Evolutionary conservation across 2,888 invertebrate species (phyloP), one percentile per base, ranked within the genome.

Genomic region (Tetragonisca angustula): DNA sequence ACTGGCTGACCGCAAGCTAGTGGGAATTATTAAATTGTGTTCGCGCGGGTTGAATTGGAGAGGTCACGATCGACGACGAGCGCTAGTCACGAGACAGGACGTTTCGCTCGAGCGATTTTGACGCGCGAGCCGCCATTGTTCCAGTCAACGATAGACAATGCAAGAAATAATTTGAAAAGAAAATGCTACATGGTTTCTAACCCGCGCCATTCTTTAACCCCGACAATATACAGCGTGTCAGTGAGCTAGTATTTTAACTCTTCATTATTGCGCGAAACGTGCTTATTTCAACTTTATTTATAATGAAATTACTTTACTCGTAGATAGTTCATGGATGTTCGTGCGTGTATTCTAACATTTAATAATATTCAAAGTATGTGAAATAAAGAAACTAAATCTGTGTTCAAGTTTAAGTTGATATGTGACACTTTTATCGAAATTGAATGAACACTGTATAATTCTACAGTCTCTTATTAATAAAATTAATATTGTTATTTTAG

Each of bases 21-120:
- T 62, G 68, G 56, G 81, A 81, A 81, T 81, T 81, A 81, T 81
- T 81, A 81, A 81, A 81, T 78, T 74, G 81, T 72, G 62, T 50
- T 79, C 79, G 69, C 73, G 70, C 67, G 62, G 43, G 73, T 43
- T 65, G 62, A 79, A 81, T 81, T 32, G 79, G 36, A 64, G 72
- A 69, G 79, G 81, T 81, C 81, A 81, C 81, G 50, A 81, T 81
- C 62, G 73, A n/a, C 69, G 80, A 80, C 77, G 80, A 71, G 50
- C 80, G 36, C 77, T 54, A 74, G 81, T 81, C 81, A 81, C 81
- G 81, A 81, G 81, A 81, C 73, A 69, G 61, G 32, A 56, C 69
- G 52, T 24, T 43, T 62, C 67, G 62, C 69, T 75, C 61, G 52
- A 70, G 24, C 76, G 49, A 79, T 79, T 79, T 76, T 76, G 67